Evolutionary conservation across 2,113 vertebrate species (phyloP).

Genomic region (Periophthalmus modestus): DNA sequence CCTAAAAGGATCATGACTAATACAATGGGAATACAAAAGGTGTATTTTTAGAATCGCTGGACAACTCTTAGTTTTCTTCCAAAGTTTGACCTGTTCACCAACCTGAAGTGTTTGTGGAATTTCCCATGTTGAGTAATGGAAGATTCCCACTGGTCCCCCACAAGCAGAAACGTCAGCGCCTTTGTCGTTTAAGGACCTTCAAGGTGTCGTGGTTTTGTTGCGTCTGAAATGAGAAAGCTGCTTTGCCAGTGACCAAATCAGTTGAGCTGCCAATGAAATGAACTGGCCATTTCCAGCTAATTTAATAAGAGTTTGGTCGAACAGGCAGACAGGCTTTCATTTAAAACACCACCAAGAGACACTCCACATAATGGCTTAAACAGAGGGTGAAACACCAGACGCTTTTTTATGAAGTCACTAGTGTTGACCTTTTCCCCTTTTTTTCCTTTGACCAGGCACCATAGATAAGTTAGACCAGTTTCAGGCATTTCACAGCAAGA

Average conservation of each 20-base stretch:
- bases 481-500: not conserved
- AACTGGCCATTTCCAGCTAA: constrained; percentile 2
- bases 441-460: constrained; percentile 1
- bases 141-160: constrained; percentile 14
- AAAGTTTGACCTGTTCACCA: not conserved
- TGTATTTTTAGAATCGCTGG: not conserved
- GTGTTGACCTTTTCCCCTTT: constrained; percentile 20
- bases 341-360: constrained; percentile 12
- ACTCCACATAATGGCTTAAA: constrained; percentile 27
- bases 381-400: constrained; percentile 17
- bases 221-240: constrained; percentile 16
- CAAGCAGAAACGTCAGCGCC: not conserved
- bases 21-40: not conserved
- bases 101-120: constrained; percentile 28
- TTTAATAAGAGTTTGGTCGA: constrained; percentile 8
- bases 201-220: constrained; percentile 12
- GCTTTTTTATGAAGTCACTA: constrained; percentile 11
- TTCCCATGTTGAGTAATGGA: constrained; percentile 25
- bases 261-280: not conserved
- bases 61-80: constrained; percentile 6
- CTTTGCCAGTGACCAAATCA: constrained; percentile 24
- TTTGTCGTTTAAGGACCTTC: not conserved
- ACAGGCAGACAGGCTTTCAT: constrained; percentile 4
- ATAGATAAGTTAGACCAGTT: not conserved
- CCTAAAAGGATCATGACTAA: not conserved